Conservation (phyloP, 2,888 invertebrate species). For the Pristionchus fissidentatus region DNA sequence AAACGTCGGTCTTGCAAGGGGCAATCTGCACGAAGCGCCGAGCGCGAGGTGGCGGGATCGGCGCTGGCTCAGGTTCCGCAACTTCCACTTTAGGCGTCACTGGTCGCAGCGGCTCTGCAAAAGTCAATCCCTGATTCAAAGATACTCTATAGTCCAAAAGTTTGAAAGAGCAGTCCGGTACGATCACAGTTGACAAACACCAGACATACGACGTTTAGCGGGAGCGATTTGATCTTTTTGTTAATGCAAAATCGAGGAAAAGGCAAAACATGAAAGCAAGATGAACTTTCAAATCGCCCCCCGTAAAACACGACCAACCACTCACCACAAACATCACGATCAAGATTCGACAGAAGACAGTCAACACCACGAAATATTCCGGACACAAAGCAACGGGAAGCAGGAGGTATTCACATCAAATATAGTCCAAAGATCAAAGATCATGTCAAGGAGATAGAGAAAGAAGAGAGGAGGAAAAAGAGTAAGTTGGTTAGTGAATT, state of each 20-base stretch:
- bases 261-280: too few relatives aligned
- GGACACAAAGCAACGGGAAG: conserved; percentile 36
- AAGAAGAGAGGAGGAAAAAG: neutral
- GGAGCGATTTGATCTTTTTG: too few relatives aligned
- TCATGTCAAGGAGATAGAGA: neutral
- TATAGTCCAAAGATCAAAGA: conserved; percentile 44
- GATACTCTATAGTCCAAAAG: conserved; percentile 11
- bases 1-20: conserved; percentile 43
- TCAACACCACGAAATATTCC: conserved; percentile 38
- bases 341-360: conserved; percentile 1
- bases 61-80: neutral
- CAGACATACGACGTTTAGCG: conserved; percentile 36
- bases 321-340: neutral
- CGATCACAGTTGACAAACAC: conserved; percentile 29
- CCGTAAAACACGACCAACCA: too few relatives aligned
- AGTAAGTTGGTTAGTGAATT: conserved; percentile 5
- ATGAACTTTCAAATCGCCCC: too few relatives aligned
- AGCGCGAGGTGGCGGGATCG: neutral
- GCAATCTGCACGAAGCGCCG: conserved; percentile 35
- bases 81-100: neutral
- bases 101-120: conserved; percentile 24
- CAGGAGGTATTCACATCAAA: conserved; percentile 40
- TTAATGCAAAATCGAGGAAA: too few relatives aligned
- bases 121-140: neutral
- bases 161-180: conserved; percentile 35